Evolutionary conservation across 2,888 invertebrate species (phyloP), one percentile per base, ranked within the genome.

Genomic region (Nemotelus nigrinus): DNA sequence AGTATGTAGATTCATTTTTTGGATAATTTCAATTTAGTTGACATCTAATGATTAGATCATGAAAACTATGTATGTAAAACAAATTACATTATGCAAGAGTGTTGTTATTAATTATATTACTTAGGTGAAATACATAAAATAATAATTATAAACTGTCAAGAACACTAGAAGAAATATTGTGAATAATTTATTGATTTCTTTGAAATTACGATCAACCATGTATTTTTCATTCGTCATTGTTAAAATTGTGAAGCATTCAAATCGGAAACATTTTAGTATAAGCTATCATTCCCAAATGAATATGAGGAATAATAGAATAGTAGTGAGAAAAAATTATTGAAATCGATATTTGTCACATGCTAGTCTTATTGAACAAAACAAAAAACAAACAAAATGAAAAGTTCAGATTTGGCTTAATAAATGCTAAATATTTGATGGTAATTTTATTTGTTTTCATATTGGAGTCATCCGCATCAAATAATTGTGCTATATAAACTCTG

Each of bases 311-410:
- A 25, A 41, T 63, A 63, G n/a, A 63, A 63, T 10, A 57, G 39
- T 43, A 63, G 43, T 43, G 7, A 63, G 10, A 63, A 63, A 6
- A 53, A 5, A 7, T 43, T 43, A 7, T 41, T 63, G 63, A 72
- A 74, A 60, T 47, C 74, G 68, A 77, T 68, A 76, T 65, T 65
- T 79, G 67, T 79, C 63, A 77, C 58, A 79, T 74, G 74, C 79
- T 79, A 79, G 79, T 79, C 77, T 79, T 74, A 74, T 75, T 67
- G 63, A 55, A 70, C 53, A 70, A 70, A 70, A 53, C 25, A 25
- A 25, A 25, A 25, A 25, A 25, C 25, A 25, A 25, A 25, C 25
- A 25, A 25, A 25, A 25, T 25, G 25, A 47, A 70, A 43, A 55
- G 70, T 70, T 44, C 25, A 70, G 53, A 55, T 70, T 70, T 70